A percentile compares a stretch with the other conserved stretches of the same genome.
Evolutionary conservation across 1,140 invertebrate species (phyloP).

Genomic region (Dreissena polymorpha): DNA sequence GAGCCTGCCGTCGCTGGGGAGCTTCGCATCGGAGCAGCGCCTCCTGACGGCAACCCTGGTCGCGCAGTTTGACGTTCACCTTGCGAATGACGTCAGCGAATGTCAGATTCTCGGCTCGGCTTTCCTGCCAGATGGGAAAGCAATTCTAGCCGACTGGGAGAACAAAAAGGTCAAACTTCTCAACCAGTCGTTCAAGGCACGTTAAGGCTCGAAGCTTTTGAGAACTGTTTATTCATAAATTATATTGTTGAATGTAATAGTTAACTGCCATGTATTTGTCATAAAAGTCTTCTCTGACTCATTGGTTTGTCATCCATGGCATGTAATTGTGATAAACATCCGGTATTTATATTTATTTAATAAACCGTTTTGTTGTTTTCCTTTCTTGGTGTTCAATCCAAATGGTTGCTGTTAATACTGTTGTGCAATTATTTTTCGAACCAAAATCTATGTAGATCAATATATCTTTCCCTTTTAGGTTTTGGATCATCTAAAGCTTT

Average conservation of each 20-base stretch:
- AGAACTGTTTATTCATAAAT: neutral
- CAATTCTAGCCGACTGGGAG: slow-evolving; percentile 17
- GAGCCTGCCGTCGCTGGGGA: slow-evolving; percentile 9
- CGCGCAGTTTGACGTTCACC: slow-evolving; percentile 28
- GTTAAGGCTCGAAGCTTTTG: no score
- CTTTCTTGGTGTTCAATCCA: no score
- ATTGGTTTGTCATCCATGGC: no score
- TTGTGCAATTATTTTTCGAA: no score
- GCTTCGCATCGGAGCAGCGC: slow-evolving; percentile 6
- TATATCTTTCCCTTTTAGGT: neutral
- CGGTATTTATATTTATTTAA: no score
- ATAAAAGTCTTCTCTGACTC: no score
- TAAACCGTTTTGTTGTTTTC: no score
- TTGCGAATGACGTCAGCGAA: slow-evolving; percentile 8
- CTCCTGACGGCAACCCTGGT: neutral
- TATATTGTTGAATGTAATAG: slow-evolving; percentile 11
- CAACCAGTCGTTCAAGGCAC: slow-evolving; percentile 1
- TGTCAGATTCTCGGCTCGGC: slow-evolving; percentile 24
- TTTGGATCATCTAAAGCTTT: slow-evolving; percentile 14
- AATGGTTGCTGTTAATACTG: no score
- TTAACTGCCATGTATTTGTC: no score
- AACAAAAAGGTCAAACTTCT: slow-evolving; percentile 33
- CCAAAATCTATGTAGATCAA: no score
- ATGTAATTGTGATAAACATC: no score
- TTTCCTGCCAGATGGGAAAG: slow-evolving; percentile 30